These are phyloP conservation scores for Nemoura dubitans DNA, from an alignment of 2,888 invertebrate species.

Conservation along the genomic window DNA sequence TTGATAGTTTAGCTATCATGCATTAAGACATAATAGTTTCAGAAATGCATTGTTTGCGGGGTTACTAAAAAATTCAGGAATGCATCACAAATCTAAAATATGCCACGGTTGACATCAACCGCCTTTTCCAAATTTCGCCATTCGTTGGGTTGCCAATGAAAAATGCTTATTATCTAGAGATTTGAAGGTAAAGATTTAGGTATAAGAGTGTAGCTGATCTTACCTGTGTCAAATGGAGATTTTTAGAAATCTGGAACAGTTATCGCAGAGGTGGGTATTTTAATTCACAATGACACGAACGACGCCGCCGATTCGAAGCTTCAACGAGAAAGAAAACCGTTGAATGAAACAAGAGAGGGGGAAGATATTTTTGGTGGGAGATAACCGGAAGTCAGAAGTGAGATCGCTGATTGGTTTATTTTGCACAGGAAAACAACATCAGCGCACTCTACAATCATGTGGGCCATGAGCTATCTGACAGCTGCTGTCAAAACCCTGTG, in stretches of 20 bases:
- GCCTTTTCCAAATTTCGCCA: neutral
- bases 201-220: neutral
- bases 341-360: conserved; percentile 7
- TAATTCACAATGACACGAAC: neutral
- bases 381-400: neutral
- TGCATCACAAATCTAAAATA: neutral
- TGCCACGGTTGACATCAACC: neutral
- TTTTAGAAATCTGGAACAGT: neutral
- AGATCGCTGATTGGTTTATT: neutral
- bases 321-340: neutral
- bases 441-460: neutral
- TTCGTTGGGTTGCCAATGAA: neutral
- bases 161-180: neutral
- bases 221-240: neutral
- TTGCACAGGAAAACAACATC: neutral
- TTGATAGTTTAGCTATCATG: no score
- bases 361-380: neutral
- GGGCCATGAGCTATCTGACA: neutral
- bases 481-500: neutral
- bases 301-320: neutral
- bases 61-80: no score
- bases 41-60: no score
- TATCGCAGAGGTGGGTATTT: neutral
- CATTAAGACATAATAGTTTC: no score
- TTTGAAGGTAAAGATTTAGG: neutral